A percentile compares a stretch with the other conserved stretches of the same genome.
phyloP scores from a whole-genome alignment of 2,888 invertebrate genomes.

The Endotricha flammealis region DNA sequence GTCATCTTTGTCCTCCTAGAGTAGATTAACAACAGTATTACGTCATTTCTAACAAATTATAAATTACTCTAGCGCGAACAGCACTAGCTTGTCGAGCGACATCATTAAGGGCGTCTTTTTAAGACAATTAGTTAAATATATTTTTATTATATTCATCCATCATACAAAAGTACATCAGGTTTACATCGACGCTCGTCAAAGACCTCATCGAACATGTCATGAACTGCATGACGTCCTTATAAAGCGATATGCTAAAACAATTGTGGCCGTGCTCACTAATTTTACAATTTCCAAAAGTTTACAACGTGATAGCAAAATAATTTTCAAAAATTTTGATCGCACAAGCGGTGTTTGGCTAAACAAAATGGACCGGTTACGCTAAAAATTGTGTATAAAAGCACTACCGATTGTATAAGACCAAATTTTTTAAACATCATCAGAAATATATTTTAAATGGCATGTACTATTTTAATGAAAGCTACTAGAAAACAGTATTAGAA shows the following conservation, averaged over 20 bases:
- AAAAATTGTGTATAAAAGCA: constrained; percentile 75
- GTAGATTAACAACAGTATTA: constrained; percentile 34
- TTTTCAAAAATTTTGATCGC: constrained; percentile 56
- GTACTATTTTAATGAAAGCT: constrained; percentile 60
- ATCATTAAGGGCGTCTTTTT: constrained; percentile 47
- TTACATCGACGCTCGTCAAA: constrained; percentile 25
- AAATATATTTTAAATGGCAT: constrained; percentile 74
- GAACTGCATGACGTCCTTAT: constrained; percentile 52
- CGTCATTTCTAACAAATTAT: constrained; percentile 52
- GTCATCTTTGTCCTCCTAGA: constrained; percentile 57
- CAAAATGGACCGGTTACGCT: constrained; percentile 75
- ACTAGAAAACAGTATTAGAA: constrained; percentile 73
- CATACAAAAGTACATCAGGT: constrained; percentile 52
- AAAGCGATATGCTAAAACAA: constrained; percentile 50
- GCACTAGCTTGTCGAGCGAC: constrained; percentile 47
- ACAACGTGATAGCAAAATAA: constrained; percentile 72
- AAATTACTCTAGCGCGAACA: constrained; percentile 40
- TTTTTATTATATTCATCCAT: constrained; percentile 44
- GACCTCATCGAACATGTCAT: constrained; percentile 27
- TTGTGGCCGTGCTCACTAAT: constrained; percentile 43
- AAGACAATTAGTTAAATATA: constrained; percentile 55
- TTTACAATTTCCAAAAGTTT: constrained; percentile 44
- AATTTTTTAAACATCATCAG: constrained; percentile 68
- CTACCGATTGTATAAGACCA: constrained; percentile 73
- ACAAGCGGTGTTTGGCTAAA: constrained; percentile 74